Evolutionary conservation across 2,888 invertebrate species (phyloP), one percentile per base, ranked within the genome.

Genomic region (Hirtodrosophila cameraria): DNA sequence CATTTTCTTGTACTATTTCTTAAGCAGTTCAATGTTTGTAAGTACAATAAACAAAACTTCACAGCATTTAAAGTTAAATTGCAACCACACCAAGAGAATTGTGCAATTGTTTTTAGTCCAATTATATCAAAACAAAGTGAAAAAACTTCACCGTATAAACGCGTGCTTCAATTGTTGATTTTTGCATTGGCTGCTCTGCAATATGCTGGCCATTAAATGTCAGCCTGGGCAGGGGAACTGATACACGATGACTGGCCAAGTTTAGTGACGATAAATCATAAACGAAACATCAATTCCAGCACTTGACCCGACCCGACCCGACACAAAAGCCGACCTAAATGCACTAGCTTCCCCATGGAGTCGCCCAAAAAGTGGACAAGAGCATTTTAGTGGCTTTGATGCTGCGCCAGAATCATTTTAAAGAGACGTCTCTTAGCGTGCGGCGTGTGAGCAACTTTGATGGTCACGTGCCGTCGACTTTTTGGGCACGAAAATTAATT

Each of bases 281-380:
- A 89, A 87, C 88, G 89, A 90, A 90, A 90, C 90, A 90, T 90
- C 90, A 90, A 88, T 88, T 90, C 85, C 90, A 90, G 89, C 85
- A 86, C 88, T 90, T 90, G 90, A 90, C 90, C 90, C 88, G 82
- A 69, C 80, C 78, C 74, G 15, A 23, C n/a, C 85, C 90, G 90
- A 88, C 85, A 86, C 88, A 90, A 90, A 90, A 90, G 90, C 90
- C 88, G 82, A 18, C 23, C 23, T 23, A 76, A 53, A 23, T 27
- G 20, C 31, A 18, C 11, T 18, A 4, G 18, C 4, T 1, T 8
- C 7, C 8, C 23, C 8, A 8, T 8, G 2, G 23, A 23, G 2
- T 23, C 23, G n/a, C 25, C 48, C 12, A 9, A 30, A 20, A 38
- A 33, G 33, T 49, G 48, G 38, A 45, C 36, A 27, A 35, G 0